These are phyloP conservation scores for Drosophila guanche DNA, from an alignment of 1,140 invertebrate species.

Conservation along the genomic window DNA sequence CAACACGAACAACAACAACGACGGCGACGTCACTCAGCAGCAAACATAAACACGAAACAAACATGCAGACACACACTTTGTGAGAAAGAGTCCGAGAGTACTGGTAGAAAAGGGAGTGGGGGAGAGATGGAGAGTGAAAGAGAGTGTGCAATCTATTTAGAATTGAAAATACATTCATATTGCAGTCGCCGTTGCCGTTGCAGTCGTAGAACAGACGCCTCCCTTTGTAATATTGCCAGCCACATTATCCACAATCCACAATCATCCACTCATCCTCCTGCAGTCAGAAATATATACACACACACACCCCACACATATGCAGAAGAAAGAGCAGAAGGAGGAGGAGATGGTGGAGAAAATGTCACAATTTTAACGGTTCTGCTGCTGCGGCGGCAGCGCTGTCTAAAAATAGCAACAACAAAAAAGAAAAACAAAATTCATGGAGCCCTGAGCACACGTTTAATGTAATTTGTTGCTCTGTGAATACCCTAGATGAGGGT, in stretches of 20 bases:
- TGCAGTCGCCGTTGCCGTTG: slow-evolving; percentile 1
- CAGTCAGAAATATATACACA: slow-evolving; percentile 31
- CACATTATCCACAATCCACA: slow-evolving; percentile 1
- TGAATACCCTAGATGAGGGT: too few relatives aligned
- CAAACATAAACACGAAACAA: slow-evolving; percentile 45
- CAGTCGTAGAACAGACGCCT: neutral
- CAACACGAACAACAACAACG: neutral
- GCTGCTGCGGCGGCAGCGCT: slow-evolving; percentile 16
- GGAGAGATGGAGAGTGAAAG: too few relatives aligned
- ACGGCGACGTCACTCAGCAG: slow-evolving; percentile 56
- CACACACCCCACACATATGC: neutral
- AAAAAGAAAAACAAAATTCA: slow-evolving; percentile 33
- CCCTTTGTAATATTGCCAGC: slow-evolving; percentile 9
- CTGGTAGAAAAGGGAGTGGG: too few relatives aligned
- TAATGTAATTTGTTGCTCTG: slow-evolving; percentile 59
- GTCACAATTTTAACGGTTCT: slow-evolving; percentile 70
- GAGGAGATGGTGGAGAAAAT: slow-evolving; percentile 59
- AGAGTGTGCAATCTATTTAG: slow-evolving; percentile 35
- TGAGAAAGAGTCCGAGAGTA: neutral
- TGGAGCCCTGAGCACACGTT: slow-evolving; percentile 46
- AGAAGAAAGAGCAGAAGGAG: slow-evolving; percentile 11
- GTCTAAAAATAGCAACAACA: slow-evolving; percentile 71
- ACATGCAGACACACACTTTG: slow-evolving; percentile 9
- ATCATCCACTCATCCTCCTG: slow-evolving; percentile 2
- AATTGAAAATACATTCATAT: slow-evolving; percentile 64